Evolutionary conservation across 2,888 invertebrate genomes (phyloP), one percentile per base, ranked within the genome.

Genomic region (Eulithis prunata): DNA sequence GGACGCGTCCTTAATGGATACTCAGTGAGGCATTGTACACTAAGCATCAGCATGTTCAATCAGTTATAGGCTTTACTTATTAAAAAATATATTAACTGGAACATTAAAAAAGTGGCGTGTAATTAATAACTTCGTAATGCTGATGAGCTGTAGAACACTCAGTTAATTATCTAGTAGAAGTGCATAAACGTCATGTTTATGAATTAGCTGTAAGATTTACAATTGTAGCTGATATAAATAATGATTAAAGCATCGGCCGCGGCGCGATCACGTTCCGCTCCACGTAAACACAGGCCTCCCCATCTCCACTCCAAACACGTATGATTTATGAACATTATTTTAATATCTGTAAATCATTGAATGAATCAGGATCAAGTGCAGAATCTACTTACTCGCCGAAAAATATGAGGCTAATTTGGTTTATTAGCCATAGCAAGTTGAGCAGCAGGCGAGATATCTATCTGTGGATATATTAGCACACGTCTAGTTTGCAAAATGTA

Each of bases 251-350:
- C 45, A 8, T 52, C 46, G 12, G 45, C n/a, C 36, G 4, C 36
- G 14, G 28, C 6, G 56, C 55, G 36, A 3, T 53, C 53, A 46
- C 46, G 46, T 41, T 61, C 47, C 54, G 21, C n/a, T 38, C 14
- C 14, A 54, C 45, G 38, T 52, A 59, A 13, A 53, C 62, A 62
- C 32, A 47, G 6, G 38, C 58, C 21, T 62, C n/a, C n/a, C n/a
- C n/a, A n/a, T n/a, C n/a, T n/a, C 38, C 66, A 59, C 65, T 63
- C 54, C 56, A 61, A 60, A 56, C 66, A 53, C 32, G 12, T 57
- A 45, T 66, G 71, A 71, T 70, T 71, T 71, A 70, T 58, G 65
- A 68, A 51, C 59, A 66, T 38, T 62, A 21, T 21, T 66, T 60
- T 38, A 56, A 64, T 62, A 46, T 59, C 49, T 55, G 45, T 69